Evolutionary conservation across 1,140 invertebrate species (phyloP).

Genomic region (Calliopsis andreniformis): DNA sequence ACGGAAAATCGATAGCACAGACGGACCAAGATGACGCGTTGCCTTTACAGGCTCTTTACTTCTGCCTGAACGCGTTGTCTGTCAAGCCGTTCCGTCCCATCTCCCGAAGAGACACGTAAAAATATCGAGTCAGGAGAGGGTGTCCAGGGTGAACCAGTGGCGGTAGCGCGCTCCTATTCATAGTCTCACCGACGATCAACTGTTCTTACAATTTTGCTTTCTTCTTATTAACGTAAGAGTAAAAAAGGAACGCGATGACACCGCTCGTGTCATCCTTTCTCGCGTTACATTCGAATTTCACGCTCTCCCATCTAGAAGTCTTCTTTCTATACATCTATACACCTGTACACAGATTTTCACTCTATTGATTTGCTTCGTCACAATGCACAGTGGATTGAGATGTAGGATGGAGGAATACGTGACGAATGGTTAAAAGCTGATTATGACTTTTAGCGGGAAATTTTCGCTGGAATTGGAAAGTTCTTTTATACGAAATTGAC

Average conservation of each 20-base stretch:
- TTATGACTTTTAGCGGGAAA: too few species aligned
- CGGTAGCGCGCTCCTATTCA: neutral
- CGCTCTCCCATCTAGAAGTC: too few species aligned
- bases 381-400: too few species aligned
- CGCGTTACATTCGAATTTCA: neutral
- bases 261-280: neutral
- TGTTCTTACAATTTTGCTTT: conserved; percentile 9
- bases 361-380: too few species aligned
- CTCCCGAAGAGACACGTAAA: conserved; percentile 43
- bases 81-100: conserved; percentile 39
- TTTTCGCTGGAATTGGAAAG: too few species aligned
- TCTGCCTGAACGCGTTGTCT: conserved; percentile 44
- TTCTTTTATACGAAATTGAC: too few species aligned
- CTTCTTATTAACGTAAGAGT: conserved; percentile 11
- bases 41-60: conserved; percentile 46
- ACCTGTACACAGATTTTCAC: too few species aligned
- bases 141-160: neutral
- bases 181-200: neutral
- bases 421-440: too few species aligned
- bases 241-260: neutral
- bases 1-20: conserved; percentile 47
- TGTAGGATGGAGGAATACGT: too few species aligned
- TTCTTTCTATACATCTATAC: too few species aligned
- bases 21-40: conserved; percentile 47
- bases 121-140: conserved; percentile 43